Evolutionary conservation across 2,888 invertebrate genomes (phyloP), one percentile per base, ranked within the genome.

Genomic region (Cheilosia grossa): DNA sequence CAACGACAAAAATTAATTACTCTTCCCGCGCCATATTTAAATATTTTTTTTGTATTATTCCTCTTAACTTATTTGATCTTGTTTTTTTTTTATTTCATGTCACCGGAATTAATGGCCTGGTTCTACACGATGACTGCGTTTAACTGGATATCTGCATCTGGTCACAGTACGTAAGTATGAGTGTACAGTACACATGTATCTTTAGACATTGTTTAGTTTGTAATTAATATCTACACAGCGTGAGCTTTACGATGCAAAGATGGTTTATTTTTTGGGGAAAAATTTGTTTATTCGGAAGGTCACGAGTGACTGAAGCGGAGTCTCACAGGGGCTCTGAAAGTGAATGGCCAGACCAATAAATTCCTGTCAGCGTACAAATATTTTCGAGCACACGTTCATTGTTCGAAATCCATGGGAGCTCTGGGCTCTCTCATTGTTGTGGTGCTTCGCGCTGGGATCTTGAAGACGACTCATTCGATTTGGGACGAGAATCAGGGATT

Each of bases 321-420:
- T 72, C 67, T 49, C 54, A 51, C 58, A 73, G 61, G 6, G 63
- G 44, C 56, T 53, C 64, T 51, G 40, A 49, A 73, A 59, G 54
- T 86, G 72, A 83, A 78, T 86, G 82, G 42, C 83, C 83, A 88
- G 87, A 88, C 87, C 83, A 88, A 88, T 88, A 88, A 88, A 87
- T 88, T 87, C 80, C 87, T 86, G 88, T 87, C 87, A 87, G 33
- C 82, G 69, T 86, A 87, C 82, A 87, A 87, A 87, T 87, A 87
- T 87, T 87, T 87, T 87, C 74, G 82, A 87, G 87, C 87, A 87
- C 87, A 87, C 87, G 87, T 87, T 85, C 85, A 87, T 87, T 87
- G 87, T 87, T 87, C 82, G 82, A 79, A 64, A 80, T 69, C 86
- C 79, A 75, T 82, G 78, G 87, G 82, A 77, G 74, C 86, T 81